phyloP scores from a whole-genome alignment of 2,113 vertebrate species.

The Falco punctatus region DNA sequence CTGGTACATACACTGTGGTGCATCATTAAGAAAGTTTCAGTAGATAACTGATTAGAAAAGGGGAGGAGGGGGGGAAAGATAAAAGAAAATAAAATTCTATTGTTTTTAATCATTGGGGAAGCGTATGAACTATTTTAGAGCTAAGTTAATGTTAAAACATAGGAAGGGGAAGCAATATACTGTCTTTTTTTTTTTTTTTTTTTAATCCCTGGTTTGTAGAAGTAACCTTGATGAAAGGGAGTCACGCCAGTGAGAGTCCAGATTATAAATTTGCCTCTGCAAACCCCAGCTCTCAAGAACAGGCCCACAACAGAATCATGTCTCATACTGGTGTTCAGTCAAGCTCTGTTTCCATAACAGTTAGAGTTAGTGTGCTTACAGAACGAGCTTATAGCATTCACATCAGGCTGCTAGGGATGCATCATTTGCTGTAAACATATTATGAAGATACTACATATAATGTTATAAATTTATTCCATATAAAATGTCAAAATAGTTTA shows the following conservation, averaged over 20 bases:
- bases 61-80: too few species aligned
- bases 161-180: background rate
- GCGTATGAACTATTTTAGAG: background rate
- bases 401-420: background rate
- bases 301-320: background rate
- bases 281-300: background rate
- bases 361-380: background rate
- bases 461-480: background rate
- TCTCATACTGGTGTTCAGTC: background rate
- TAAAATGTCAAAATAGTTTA: background rate
- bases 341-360: background rate
- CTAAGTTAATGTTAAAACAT: background rate
- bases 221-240: background rate
- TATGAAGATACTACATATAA: background rate
- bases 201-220: background rate
- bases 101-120: background rate
- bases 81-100: background rate
- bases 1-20: background rate
- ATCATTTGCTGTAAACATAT: background rate
- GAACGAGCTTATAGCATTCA: background rate
- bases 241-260: background rate
- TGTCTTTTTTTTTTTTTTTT: background rate
- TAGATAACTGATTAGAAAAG: background rate
- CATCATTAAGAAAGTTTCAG: background rate
- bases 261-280: background rate